phyloP scores from a whole-genome alignment of 2,797 vertebrate genomes.

The Sebastes kiyomatsui region DNA sequence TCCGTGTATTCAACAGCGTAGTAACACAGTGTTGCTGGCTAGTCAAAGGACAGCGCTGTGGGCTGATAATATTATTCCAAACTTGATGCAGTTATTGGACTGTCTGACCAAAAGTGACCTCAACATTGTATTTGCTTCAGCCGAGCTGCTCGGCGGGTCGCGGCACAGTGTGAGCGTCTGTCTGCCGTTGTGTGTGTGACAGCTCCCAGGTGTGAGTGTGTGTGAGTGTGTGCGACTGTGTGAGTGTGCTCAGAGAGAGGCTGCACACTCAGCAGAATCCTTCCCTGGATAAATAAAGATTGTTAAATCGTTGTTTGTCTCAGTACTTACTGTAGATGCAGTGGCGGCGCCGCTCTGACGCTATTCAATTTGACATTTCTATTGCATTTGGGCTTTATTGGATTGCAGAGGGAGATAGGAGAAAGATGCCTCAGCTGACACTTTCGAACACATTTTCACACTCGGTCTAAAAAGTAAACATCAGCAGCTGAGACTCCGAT shows the following conservation, averaged over 20 bases:
- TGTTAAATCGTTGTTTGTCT: conserved; percentile 58
- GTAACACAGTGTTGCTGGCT: conserved; percentile 6
- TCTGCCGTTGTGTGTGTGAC: conserved; percentile 47
- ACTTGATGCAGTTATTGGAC: conserved; percentile 41
- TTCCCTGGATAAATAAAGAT: conserved; percentile 58
- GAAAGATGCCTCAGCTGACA: conserved; percentile 10
- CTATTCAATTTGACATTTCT: conserved; percentile 55
- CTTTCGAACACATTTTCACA: conserved; percentile 22
- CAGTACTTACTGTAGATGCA: conserved; percentile 23
- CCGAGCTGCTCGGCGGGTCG: conserved; percentile 11
- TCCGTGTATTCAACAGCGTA: neutral
- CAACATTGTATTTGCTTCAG: conserved; percentile 24
- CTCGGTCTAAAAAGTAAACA: neutral
- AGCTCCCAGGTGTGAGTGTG: conserved; percentile 49
- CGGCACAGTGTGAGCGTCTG: neutral
- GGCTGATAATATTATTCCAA: conserved; percentile 38
- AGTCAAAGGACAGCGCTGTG: conserved; percentile 22
- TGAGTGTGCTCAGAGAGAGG: conserved; percentile 29
- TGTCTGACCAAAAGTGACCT: conserved; percentile 48
- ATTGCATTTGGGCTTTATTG: conserved; percentile 47
- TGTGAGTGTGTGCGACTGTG: conserved; percentile 26
- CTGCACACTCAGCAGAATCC: conserved; percentile 58
- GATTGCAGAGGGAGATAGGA: conserved; percentile 21
- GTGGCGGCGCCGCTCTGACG: neutral
- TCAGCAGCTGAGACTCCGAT: neutral